Evolutionary conservation across 2,113 vertebrate genomes (phyloP), one percentile per base, ranked within the genome.

Genomic region (Chitala chitala): DNA sequence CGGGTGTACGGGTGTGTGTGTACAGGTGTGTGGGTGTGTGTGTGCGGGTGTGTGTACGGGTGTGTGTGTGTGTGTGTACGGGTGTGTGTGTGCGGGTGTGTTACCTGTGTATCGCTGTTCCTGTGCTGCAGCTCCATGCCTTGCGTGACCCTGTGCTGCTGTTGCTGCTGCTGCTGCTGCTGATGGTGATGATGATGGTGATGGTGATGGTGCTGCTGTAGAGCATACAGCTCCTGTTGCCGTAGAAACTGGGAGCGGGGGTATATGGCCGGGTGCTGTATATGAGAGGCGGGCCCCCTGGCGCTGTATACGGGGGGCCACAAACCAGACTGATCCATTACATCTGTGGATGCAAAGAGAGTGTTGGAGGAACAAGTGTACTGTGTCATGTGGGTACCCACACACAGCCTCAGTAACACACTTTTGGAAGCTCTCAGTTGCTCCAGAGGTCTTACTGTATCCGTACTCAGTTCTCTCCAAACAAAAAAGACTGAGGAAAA

Each of bases 181-280:
- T 86, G 85, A 12, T 73, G 69, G 2, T 77, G 69, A 17, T 72
- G 75, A 0, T 73, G 75, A 3, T 77, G 69, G 38, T 77, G 76
- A 4, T 77, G 87, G 69, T 86, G 88, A 4, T 91, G 90, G 33
- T 91, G 91, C 40, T 92, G 93, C 82, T 97, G 95, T 75, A 98
- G 84, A 48, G 93, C 89, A 0, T 96, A 98, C 48, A 98, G 89
- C 78, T 98, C 96, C 82, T 96, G 96, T 81, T 96, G 96, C 71
- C 92, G 89, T 73, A 96, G 89, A 89, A 98, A 95, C 82, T 96
- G 93, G 0, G 94, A 91, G 72, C 94, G 88, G 0, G 95, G 88
- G 82, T 96, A 98, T 69, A 98, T 91, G 2, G 94, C 86, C 0
- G 93, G 92, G 87, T 95, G 96, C 90, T 96, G 95, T 83, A 97